Evolutionary conservation across 2,888 invertebrate species (phyloP).

Genomic region (Erannis defoliaria): DNA sequence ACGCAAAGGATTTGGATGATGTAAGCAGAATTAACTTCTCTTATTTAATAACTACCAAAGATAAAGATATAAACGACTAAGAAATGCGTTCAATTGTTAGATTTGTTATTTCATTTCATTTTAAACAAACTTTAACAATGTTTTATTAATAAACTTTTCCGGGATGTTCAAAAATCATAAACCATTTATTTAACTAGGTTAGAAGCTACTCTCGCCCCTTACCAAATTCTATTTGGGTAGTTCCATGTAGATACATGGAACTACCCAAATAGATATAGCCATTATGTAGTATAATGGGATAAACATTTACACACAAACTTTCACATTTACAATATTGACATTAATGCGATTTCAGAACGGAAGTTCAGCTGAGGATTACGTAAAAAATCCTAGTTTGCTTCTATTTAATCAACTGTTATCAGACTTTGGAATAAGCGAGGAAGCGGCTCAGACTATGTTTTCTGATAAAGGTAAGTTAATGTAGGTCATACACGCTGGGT

Average conservation of each 20-base stretch:
- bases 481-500: not conserved
- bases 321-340: not conserved
- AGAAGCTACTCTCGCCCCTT: not conserved
- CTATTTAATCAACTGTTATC: constrained; percentile 89
- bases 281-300: too few species aligned
- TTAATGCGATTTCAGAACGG: constrained; percentile 86
- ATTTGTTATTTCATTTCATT: not conserved
- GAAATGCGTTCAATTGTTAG: not conserved
- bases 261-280: too few species aligned
- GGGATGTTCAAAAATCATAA: too few species aligned
- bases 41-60: not conserved
- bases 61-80: not conserved
- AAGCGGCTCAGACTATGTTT: constrained; percentile 89
- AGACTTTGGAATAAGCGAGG: constrained; percentile 90
- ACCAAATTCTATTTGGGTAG: too few species aligned
- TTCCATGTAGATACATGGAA: too few species aligned
- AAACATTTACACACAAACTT: not conserved
- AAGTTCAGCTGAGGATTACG: constrained; percentile 92
- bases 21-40: constrained; percentile 78
- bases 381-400: constrained; percentile 88
- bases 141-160: too few species aligned
- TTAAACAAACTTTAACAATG: too few species aligned
- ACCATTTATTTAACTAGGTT: too few species aligned
- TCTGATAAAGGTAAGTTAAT: constrained; percentile 91
- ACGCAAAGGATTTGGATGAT: constrained; percentile 93